Conservation (phyloP, 2,888 invertebrate species). For the Malacosoma neustria region DNA sequence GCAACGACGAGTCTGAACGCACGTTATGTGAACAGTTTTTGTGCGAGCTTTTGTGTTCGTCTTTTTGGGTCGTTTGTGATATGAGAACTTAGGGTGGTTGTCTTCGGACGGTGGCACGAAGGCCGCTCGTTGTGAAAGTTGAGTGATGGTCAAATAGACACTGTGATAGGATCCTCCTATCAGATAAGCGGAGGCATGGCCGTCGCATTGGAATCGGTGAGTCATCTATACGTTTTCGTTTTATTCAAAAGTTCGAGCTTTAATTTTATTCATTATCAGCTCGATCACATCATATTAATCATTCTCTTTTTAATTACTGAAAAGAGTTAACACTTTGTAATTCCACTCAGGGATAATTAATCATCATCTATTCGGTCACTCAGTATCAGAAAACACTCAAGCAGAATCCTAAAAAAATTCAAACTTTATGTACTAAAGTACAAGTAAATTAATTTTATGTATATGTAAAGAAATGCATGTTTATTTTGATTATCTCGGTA, state of each 20-base stretch:
- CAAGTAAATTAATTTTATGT: too few relatives aligned
- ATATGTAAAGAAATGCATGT: too few relatives aligned
- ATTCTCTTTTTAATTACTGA: too few relatives aligned
- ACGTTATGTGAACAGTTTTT: slow-evolving; percentile 30
- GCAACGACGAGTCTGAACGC: slow-evolving; percentile 34
- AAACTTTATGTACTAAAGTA: too few relatives aligned
- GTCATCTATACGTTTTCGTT: slow-evolving; percentile 17
- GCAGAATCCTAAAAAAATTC: too few relatives aligned
- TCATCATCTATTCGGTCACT: too few relatives aligned
- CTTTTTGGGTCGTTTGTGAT: slow-evolving; percentile 25
- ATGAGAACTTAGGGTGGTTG: slow-evolving; percentile 41
- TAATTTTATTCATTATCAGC: too few relatives aligned
- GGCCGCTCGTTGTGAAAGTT: slow-evolving; percentile 43
- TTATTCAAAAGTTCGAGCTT: slow-evolving; percentile 9
- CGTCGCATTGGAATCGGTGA: slow-evolving; percentile 44
- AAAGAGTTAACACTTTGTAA: too few relatives aligned
- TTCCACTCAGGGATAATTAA: too few relatives aligned
- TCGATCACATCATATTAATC: too few relatives aligned
- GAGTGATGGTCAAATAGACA: slow-evolving; percentile 59
- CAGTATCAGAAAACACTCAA: too few relatives aligned
- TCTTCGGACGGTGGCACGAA: slow-evolving; percentile 37
- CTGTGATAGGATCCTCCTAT: slow-evolving; percentile 43
- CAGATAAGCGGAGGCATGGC: slow-evolving; percentile 53
- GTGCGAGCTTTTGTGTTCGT: slow-evolving; percentile 25
- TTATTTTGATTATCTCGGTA: too few relatives aligned